Base-by-base conservation (phyloP, 2,888 invertebrate species). In the Ochropacha duplaris region DNA sequence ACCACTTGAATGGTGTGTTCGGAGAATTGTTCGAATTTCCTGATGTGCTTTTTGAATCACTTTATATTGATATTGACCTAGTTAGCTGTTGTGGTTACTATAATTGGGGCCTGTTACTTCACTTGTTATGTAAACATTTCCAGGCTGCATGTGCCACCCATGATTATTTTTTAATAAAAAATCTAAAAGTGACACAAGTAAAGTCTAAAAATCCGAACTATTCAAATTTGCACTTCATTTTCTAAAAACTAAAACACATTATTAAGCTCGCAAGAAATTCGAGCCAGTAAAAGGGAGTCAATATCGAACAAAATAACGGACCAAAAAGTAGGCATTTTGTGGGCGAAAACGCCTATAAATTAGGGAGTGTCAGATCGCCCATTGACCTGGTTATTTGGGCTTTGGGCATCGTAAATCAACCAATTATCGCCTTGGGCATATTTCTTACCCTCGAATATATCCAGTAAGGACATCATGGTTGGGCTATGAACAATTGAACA, bases 401-500 rank as follows among this genome's bases (percentile, higher is more conserved):
- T 78, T 74, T 71, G 69, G 67, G 60, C 68, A 68, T 69, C 69
- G 71, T 78, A 78, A 76, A 77, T 83, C 79, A 76, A 77, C 70
- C 79, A 76, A 79, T 77, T 76, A 74, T 68, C 67, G 66, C 61
- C 70, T 62, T 61, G 57, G 60, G 65, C 68, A 67, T 72, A 68
- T 69, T 69, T 61, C 57, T 64, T 65, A 68, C 67, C 51, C 22
- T 57, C 44, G n/a, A 12, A 28, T 50, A 12, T 50, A 49, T 59
- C 57, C 56, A 4, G 3, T 0, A 12, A 14, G 12, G 14, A 34
- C 34, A 4, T 36, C 44, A 9, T 19, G n/a, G 16, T 19, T 39
- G n/a, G 16, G 16, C 16, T 1, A 39, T 16, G 16, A 39, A 39
- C 2, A 16, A 39, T 4, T 6, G 1, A 34, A 9, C 44, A 31